phyloP scores from a whole-genome alignment of 2,113 vertebrate genomes.

The Sprattus sprattus region DNA sequence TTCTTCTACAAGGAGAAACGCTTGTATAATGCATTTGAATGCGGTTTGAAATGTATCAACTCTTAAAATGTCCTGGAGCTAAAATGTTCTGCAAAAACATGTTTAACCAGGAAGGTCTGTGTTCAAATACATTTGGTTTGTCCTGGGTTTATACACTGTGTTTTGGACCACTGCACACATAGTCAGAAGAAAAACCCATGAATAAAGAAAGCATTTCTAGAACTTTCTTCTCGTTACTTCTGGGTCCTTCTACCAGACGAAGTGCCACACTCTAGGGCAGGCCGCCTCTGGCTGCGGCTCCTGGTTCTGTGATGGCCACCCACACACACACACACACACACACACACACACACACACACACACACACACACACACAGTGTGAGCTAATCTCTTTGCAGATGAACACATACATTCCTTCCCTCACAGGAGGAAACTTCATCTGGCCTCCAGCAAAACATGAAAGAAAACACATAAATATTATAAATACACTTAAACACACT shows the following conservation, averaged over 20 bases:
- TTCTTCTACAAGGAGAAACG: neutral
- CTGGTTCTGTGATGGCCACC: slow-evolving; percentile 8
- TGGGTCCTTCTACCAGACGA: neutral
- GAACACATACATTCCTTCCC: neutral
- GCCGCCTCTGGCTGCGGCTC: neutral
- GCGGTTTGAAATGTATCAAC: neutral
- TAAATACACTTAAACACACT: neutral
- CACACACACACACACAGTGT: no score
- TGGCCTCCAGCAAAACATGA: neutral
- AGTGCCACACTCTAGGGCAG: neutral
- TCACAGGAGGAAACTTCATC: slow-evolving; percentile 16
- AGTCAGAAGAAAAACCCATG: neutral
- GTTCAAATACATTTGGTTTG: neutral
- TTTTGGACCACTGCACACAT: neutral
- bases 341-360: no score
- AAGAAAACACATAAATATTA: slow-evolving; percentile 5
- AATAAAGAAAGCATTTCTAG: neutral
- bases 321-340: no score
- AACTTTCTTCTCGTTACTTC: neutral
- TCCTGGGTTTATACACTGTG: neutral
- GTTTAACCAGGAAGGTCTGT: neutral
- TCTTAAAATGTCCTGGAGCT: neutral
- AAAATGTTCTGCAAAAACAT: neutral
- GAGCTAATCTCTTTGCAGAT: neutral
- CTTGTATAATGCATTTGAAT: neutral